Evolutionary conservation across 2,113 vertebrate genomes (phyloP).

Genomic region (Oreochromis spilurus): DNA sequence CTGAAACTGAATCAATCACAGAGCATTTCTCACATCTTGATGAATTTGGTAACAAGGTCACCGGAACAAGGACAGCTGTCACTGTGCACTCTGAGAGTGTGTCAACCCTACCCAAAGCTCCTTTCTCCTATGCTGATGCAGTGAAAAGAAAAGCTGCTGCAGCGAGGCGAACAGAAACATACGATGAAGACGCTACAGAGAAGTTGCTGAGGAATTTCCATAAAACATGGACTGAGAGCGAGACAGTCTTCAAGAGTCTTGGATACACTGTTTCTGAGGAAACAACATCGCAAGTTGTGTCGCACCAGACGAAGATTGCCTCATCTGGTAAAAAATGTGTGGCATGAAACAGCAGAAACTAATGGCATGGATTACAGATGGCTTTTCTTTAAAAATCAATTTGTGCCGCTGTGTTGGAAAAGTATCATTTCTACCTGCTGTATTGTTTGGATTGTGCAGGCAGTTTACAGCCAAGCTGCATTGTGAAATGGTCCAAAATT

Average conservation of each 20-base stretch:
- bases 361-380: slow-evolving; percentile 17
- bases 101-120: slow-evolving; percentile 56
- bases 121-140: slow-evolving; percentile 86
- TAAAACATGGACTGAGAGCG: slow-evolving; percentile 81
- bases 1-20: slow-evolving; percentile 67
- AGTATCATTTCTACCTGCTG: not conserved
- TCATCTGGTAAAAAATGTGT: slow-evolving; percentile 71
- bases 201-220: slow-evolving; percentile 81
- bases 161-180: slow-evolving; percentile 55
- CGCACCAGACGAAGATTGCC: slow-evolving; percentile 70
- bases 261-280: slow-evolving; percentile 76
- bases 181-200: slow-evolving; percentile 71
- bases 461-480: not conserved
- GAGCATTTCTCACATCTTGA: slow-evolving; percentile 73
- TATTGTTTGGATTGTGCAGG: not conserved
- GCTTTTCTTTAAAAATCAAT: not conserved
- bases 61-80: slow-evolving; percentile 64
- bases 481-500: not conserved
- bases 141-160: slow-evolving; percentile 75
- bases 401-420: not conserved
- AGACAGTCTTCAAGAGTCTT: slow-evolving; percentile 78
- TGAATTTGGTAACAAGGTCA: slow-evolving; percentile 69
- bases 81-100: slow-evolving; percentile 62
- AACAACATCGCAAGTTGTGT: slow-evolving; percentile 61
- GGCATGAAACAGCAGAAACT: slow-evolving; percentile 57